Percentiles rank a stretch among this genome's conserved stretches.
phyloP scores from a whole-genome alignment of 2,888 invertebrate genomes.

The Cheiracanthium punctorium region DNA sequence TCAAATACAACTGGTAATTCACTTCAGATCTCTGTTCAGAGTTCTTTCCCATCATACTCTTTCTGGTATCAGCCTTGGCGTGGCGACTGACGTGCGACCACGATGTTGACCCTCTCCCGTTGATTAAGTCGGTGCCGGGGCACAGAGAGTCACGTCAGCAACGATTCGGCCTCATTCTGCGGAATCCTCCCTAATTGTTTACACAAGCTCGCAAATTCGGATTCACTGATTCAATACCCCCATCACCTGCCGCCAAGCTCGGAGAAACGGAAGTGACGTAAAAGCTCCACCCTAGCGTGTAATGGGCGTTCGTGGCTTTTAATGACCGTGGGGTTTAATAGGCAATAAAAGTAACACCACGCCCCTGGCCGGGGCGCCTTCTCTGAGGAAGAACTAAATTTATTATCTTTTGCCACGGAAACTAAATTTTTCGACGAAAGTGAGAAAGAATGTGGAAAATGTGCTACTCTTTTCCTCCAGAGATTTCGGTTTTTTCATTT shows the following conservation, averaged over 20 bases:
- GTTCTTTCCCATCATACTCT: no score
- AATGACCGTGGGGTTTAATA: slow-evolving; percentile 55
- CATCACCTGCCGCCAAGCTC: not conserved
- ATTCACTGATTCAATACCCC: not conserved
- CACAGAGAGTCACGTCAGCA: not conserved
- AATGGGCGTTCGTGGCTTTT: slow-evolving; percentile 43
- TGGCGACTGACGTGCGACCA: not conserved
- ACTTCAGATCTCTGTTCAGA: no score
- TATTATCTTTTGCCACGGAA: slow-evolving; percentile 39
- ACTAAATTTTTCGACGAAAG: not conserved
- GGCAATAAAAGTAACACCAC: slow-evolving; percentile 65
- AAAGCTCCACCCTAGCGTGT: slow-evolving; percentile 38
- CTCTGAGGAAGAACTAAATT: slow-evolving; percentile 26
- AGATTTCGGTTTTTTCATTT: not conserved
- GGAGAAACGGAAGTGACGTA: slow-evolving; percentile 5
- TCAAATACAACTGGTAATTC: no score
- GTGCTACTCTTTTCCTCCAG: not conserved
- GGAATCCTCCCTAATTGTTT: not conserved
- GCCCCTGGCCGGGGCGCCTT: slow-evolving; percentile 25
- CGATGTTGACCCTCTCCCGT: not conserved
- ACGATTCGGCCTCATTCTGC: not conserved
- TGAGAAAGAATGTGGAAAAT: not conserved
- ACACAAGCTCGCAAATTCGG: not conserved
- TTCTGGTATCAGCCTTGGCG: no score
- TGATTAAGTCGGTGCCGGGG: not conserved